These are phyloP conservation scores for Alcedo atthis DNA, from an alignment of 2,797 vertebrate species.

Conservation along the genomic window DNA sequence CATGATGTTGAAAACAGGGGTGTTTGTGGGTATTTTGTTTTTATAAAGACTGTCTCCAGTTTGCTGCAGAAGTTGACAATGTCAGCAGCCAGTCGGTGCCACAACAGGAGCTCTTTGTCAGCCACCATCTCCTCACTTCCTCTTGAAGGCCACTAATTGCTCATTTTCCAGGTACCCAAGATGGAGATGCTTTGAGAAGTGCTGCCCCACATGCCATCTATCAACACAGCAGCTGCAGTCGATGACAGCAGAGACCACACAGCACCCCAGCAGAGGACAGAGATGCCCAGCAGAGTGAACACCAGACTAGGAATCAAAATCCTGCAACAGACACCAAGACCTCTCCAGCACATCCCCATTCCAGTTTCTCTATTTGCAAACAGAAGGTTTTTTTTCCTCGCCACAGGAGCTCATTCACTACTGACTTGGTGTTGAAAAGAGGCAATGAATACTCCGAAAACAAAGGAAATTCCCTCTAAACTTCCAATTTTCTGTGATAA, in stretches of 20 bases:
- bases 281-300: not conserved
- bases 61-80: not conserved
- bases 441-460: not conserved
- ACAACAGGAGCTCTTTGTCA: not conserved
- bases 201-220: not conserved
- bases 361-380: not conserved
- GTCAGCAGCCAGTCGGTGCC: not conserved
- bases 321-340: rapidly evolving
- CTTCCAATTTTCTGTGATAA: not conserved
- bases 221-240: not conserved
- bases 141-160: not conserved
- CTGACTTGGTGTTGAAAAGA: not conserved
- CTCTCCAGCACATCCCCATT: not conserved
- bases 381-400: not conserved
- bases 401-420: rapidly evolving
- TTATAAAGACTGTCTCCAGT: not conserved
- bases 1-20: not conserved
- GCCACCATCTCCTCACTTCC: not conserved
- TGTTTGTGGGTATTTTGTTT: not conserved
- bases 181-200: not conserved
- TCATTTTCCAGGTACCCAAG: not conserved
- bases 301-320: not conserved
- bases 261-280: not conserved
- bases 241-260: not conserved
- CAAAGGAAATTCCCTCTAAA: not conserved